Conservation (phyloP, 2,113 vertebrate genomes). For the Agapornis roseicollis region DNA sequence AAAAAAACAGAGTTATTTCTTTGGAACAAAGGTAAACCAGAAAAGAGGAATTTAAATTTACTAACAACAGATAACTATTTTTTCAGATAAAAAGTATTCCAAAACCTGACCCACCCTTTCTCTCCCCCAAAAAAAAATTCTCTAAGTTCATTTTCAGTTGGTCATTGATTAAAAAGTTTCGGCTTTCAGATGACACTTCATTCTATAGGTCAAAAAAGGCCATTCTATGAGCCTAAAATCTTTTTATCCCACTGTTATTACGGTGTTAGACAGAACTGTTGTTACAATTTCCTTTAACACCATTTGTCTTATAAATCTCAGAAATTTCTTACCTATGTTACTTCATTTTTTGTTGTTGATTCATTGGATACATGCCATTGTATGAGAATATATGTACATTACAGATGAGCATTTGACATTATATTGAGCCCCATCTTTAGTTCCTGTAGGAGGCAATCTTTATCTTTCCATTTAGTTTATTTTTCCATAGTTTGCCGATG, state of each 20-base stretch:
- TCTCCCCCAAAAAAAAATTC: neutral
- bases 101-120: neutral
- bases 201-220: neutral
- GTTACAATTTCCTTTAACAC: neutral
- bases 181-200: neutral
- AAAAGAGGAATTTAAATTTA: neutral
- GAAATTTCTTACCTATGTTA: neutral
- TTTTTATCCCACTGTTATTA: neutral
- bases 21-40: neutral
- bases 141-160: neutral
- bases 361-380: neutral
- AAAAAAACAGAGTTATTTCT: neutral
- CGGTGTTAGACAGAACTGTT: rapidly evolving
- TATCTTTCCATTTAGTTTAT: neutral
- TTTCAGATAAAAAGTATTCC: neutral
- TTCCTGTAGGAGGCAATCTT: neutral
- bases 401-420: too few relatives aligned
- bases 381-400: too few relatives aligned
- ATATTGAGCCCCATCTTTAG: neutral
- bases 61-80: neutral
- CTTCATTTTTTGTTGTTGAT: neutral
- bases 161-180: neutral
- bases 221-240: neutral
- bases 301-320: neutral
- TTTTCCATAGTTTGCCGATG: too few relatives aligned